Base-by-base conservation (phyloP, 2,888 invertebrate genomes). In the Leptinotarsa rubiginosa region DNA sequence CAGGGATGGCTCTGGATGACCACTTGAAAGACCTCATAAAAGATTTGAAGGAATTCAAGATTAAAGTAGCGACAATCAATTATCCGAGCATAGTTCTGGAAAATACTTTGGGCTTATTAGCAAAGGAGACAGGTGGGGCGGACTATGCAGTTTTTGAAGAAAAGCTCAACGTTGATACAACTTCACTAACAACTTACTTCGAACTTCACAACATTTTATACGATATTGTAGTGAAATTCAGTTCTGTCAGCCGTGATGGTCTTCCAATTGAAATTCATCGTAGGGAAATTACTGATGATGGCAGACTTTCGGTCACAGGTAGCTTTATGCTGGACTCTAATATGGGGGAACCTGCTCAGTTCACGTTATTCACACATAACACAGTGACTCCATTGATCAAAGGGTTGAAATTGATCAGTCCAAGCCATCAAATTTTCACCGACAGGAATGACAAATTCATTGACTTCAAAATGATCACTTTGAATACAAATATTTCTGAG, bases 241-340 rank as follows among this genome's bases (percentile, higher is more conserved):
- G 89, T 75, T 88, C 89, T 72, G 90, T 89, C 18, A 88, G 87
- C 72, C 81, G 82, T 52, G 80, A 86, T 2, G 87, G 88, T 77
- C 81, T 90, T 65, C 89, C 89, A 0, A 85, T 90, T 68, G 91
- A 90, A 87, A 89, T 90, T 70, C 90, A 90, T 79, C 86, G 90
- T 18, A 85, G 89, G 67, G 90, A 90, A 83, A 85, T 89, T 20
- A 88, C 86, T 54, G 89, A 89, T 75, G 90, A 90, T 80, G 88
- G 89, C 2, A 86, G 89, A 18, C 85, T 86, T 5, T 87, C 88
- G 1, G 87, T 90, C 3, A 90, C 89, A 15, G 91, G 91, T 0
- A 89, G 89, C 76, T 91, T 91, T 81, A 88, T 89, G 76, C 81
- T 91, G 73, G 91, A 91, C 75, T 87, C 89, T 1, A 87, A 87